phyloP scores from a whole-genome alignment of 2,113 vertebrate species.

The Pundamilia nyererei region DNA sequence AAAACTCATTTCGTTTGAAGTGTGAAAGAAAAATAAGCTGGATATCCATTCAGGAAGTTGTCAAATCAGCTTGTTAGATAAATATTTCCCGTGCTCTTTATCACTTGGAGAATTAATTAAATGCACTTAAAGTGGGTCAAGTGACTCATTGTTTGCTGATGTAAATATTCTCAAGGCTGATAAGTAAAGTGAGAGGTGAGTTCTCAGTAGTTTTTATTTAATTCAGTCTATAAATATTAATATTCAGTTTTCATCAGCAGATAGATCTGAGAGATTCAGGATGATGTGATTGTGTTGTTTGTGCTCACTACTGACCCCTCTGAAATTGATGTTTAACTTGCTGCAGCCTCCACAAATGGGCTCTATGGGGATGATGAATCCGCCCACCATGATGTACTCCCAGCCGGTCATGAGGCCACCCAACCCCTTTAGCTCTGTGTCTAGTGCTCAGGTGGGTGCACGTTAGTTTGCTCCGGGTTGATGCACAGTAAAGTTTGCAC shows the following conservation, averaged over 20 bases:
- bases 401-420: conserved; percentile 96
- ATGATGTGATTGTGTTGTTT: neutral
- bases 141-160: neutral
- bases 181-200: neutral
- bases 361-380: conserved; percentile 92
- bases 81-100: neutral
- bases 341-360: conserved; percentile 88
- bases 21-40: neutral
- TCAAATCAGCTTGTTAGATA: neutral
- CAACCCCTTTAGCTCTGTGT: conserved; percentile 94
- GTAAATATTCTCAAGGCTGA: neutral
- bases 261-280: neutral
- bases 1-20: neutral
- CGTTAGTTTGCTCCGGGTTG: neutral
- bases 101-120: neutral
- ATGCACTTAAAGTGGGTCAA: neutral
- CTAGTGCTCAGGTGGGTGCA: conserved; percentile 87
- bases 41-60: neutral
- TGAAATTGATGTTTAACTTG: neutral
- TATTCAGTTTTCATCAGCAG: neutral
- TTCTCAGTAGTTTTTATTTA: neutral
- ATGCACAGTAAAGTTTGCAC: neutral
- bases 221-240: neutral
- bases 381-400: conserved; percentile 93
- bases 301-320: neutral